Conservation (phyloP, 64 coral and sea anemone species). For the Stichodactyla mertensii region DNA sequence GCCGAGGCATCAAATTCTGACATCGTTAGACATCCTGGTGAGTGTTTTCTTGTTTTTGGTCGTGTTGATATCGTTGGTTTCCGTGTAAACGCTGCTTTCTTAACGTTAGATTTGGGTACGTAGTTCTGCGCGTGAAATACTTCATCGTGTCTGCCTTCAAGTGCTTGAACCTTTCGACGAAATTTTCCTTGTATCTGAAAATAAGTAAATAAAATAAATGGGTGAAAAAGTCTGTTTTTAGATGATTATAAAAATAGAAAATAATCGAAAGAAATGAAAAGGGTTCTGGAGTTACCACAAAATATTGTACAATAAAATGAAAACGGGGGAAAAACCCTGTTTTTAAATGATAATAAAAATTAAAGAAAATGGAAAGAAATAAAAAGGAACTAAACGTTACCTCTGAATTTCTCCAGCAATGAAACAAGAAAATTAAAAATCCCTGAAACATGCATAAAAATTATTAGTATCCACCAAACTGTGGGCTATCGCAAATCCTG, state of each 20-base stretch:
- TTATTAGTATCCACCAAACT: no score
- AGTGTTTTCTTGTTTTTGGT: background rate
- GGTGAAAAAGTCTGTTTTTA: no score
- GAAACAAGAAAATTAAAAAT: slow-evolving; percentile 5
- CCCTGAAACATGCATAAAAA: background rate
- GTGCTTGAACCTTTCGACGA: background rate
- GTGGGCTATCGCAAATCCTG: no score
- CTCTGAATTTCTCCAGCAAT: slow-evolving; percentile 3
- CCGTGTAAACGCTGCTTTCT: background rate
- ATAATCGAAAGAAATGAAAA: no score
- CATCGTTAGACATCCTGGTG: background rate
- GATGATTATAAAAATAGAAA: no score
- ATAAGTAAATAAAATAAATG: background rate
- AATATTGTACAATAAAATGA: no score
- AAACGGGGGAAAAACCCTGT: no score
- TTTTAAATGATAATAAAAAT: no score
- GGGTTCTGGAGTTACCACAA: no score
- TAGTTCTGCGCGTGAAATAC: background rate
- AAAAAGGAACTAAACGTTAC: no score
- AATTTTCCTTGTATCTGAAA: slow-evolving; percentile 2
- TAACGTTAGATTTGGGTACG: background rate
- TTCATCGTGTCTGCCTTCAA: background rate
- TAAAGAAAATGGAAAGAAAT: no score
- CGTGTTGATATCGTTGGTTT: background rate
- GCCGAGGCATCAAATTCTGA: background rate